Evolutionary conservation across 2,113 vertebrate genomes (phyloP), one percentile per base, ranked within the genome.

Genomic region (Syngnathus scovelli): DNA sequence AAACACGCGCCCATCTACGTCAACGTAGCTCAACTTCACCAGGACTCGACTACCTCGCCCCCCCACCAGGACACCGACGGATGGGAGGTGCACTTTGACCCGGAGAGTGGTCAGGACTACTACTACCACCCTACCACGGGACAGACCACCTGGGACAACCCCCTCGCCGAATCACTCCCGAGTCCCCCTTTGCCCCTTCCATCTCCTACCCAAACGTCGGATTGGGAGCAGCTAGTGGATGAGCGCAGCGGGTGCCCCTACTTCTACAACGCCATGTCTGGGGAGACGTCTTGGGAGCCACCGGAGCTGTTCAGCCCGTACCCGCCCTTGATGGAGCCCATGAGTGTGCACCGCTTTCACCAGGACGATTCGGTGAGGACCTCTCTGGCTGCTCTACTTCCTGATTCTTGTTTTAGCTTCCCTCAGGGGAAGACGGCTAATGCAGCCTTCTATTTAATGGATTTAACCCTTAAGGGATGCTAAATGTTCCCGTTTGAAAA

Each of bases 241-340:
- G 92, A 94, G 78, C 90, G 58, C 74, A 94, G 91, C 52, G 92
- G 93, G 56, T 89, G 87, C 21, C 89, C 91, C 16, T 96, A 96
- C 81, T 96, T 94, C 92, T 95, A 95, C 84, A 96, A 96, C 79
- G 67, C 87, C 0, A 87, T 93, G 69, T 95, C 95, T 0, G 94
- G 95, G 41, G 93, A 96, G 85, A 93, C 93, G 3, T 93, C 91
- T 69, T 98, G 96, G 96, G 94, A 98, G 66, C 91, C 87, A n/a
- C 94, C 92, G 0, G 85, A 89, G 21, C 58, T 27, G 0, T 83
- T 82, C 48, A 73, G 83, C 55, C 78, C 73, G 18, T 85, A 84
- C 10, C 76, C 80, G 0, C 37, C 74, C 10, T 23, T 65, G 69
- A 86, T 87, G 83, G 89, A 90, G 78, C 72, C 85, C 0, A 84